Evolutionary conservation across 2,113 vertebrate species (phyloP).

Genomic region (Bambusicola thoracicus): DNA sequence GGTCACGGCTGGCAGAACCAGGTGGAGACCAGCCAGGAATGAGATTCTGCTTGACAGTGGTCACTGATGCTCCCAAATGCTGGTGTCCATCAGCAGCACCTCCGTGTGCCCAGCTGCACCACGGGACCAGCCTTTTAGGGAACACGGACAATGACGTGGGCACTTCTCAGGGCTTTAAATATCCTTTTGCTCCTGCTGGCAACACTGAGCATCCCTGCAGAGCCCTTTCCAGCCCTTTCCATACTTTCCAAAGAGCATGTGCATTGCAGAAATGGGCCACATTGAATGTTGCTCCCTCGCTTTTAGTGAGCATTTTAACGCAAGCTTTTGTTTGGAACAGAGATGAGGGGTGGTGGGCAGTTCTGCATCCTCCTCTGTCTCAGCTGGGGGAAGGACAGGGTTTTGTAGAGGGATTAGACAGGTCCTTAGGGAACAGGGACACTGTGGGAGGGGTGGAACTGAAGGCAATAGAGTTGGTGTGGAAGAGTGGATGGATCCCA

Average conservation of each 20-base stretch:
- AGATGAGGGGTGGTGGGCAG: background rate
- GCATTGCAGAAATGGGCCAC: background rate
- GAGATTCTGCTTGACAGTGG: background rate
- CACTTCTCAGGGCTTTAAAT: slow-evolving; percentile 50
- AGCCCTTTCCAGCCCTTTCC: background rate
- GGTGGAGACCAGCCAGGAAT: background rate
- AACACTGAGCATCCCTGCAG: background rate
- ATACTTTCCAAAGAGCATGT: background rate
- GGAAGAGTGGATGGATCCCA: background rate
- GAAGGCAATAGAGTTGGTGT: background rate
- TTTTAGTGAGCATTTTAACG: background rate
- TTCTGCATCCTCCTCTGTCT: background rate
- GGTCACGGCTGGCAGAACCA: background rate
- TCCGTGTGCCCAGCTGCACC: background rate
- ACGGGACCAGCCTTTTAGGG: background rate
- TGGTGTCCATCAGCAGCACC: slow-evolving; percentile 44
- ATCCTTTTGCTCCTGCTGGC: background rate
- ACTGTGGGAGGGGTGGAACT: rapidly evolving
- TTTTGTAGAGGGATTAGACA: background rate
- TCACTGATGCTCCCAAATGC: slow-evolving; percentile 4
- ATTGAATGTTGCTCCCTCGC: background rate
- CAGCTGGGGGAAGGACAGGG: background rate
- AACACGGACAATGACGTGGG: background rate
- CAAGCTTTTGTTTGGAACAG: background rate
- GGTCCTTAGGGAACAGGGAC: background rate